Evolutionary conservation across 2,113 vertebrate genomes (phyloP), one percentile per base, ranked within the genome.

Genomic region (Eurypyga helias): DNA sequence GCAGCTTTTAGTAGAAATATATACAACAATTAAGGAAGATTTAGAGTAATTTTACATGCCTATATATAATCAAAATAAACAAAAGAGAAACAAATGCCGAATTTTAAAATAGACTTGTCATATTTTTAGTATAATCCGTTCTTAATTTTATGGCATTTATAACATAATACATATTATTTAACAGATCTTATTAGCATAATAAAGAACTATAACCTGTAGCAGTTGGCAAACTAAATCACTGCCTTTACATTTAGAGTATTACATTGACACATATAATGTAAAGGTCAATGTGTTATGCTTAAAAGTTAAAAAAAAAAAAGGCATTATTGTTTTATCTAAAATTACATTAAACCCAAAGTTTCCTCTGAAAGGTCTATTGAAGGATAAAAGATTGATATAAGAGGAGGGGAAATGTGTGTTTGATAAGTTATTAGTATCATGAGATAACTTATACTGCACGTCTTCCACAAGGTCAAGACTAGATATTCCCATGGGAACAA

Each of bases 151-250:
- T 66, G 31, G 80, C 86, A 97, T 94, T 97, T 97, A 92, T 41
- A 96, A 96, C 77, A 93, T 87, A 96, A 97, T 97, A 94, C 89
- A 89, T 93, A 89, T 94, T 93, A 97, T 67, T 97, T 97, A 97
- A 94, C 94, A 72, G 60, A 81, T 58, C 95, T 94, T 91, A 98
- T 98, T 97, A 97, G 89, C 97, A 98, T 98, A 97, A 98, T 97
- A 98, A 98, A 96, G 83, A 92, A 80, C 60, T 80, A 90, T 82
- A 97, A 96, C 82, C 91, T 93, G 93, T 94, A 97, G 84, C 94
- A 96, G 87, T 73, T 54, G 17, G 75, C 79, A 96, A 97, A 96
- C 93, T 95, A 97, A 98, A 97, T 98, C 94, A 96, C 64, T 97
- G 93, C 71, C 71, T 96, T 97, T 97, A 97, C 76, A 96, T 96